Evolutionary conservation across 2,797 vertebrate species (phyloP).

Genomic region (Syngnathus acus): DNA sequence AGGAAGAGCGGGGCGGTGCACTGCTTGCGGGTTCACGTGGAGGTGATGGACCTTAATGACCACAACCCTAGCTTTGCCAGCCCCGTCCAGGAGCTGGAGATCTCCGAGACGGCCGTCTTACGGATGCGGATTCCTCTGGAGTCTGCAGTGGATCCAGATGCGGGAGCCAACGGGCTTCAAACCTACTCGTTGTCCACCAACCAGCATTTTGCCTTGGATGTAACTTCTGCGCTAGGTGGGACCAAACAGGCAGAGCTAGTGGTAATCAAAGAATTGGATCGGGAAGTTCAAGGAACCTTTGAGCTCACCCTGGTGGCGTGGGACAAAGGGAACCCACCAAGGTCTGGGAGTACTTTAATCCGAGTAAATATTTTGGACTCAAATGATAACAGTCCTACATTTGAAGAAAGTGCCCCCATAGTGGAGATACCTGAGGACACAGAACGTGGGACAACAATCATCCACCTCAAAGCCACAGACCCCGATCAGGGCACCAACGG

Average conservation of each 20-base stretch:
- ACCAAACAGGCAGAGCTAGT: conserved; percentile 79
- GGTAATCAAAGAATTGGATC: conserved; percentile 83
- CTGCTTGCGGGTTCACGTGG: conserved; percentile 80
- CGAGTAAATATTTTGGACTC: conserved; percentile 83
- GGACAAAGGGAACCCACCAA: conserved; percentile 81
- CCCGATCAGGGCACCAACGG: conserved; percentile 88
- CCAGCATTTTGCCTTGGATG: conserved; percentile 82
- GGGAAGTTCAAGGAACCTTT: conserved; percentile 78
- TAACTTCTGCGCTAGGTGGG: conserved; percentile 70
- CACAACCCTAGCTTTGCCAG: conserved; percentile 80
- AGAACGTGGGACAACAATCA: conserved; percentile 72
- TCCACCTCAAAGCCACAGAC: conserved; percentile 80
- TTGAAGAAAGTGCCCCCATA: conserved; percentile 73
- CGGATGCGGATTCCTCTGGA: conserved; percentile 83
- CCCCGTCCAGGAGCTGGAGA: conserved; percentile 80
- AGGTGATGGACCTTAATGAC: conserved; percentile 86
- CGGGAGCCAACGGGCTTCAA: conserved; percentile 73
- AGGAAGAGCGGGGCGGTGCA: conserved; percentile 65
- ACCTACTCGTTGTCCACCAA: conserved; percentile 79
- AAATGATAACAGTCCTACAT: conserved; percentile 86
- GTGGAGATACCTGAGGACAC: conserved; percentile 81
- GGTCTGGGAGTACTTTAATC: conserved; percentile 79
- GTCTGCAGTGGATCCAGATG: conserved; percentile 78
- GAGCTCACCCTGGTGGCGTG: conserved; percentile 77
- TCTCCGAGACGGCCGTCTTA: conserved; percentile 81